These are phyloP conservation scores for Orthosia gothica DNA, from an alignment of 2,888 invertebrate genomes.

Conservation along the genomic window DNA sequence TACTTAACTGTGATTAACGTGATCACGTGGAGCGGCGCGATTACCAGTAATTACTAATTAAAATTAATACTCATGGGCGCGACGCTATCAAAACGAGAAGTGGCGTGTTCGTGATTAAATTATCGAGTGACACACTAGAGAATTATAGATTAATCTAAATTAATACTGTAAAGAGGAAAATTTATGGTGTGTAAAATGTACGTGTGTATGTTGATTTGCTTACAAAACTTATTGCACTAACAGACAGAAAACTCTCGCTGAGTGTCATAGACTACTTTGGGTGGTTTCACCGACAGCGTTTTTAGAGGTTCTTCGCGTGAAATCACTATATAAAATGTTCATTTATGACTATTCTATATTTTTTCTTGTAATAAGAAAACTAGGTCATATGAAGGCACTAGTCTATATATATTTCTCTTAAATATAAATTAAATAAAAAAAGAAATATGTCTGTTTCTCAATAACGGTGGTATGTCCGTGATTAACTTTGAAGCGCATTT, in stretches of 20 bases:
- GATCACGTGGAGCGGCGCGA: slow-evolving; percentile 31
- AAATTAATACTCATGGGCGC: slow-evolving; percentile 46
- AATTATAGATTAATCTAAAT: neutral
- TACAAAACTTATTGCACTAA: neutral
- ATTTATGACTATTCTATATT: too few species aligned
- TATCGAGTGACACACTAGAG: neutral
- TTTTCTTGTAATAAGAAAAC: too few species aligned
- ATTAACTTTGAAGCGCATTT: too few species aligned
- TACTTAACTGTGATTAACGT: slow-evolving; percentile 43
- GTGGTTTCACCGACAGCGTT: too few species aligned
- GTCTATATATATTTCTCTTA: too few species aligned
- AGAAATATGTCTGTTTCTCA: too few species aligned
- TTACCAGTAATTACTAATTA: slow-evolving; percentile 58
- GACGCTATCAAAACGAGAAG: slow-evolving; percentile 23
- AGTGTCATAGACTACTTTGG: too few species aligned
- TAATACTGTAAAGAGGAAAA: neutral
- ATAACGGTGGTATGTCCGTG: too few species aligned
- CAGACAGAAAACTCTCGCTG: neutral
- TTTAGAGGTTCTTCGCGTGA: too few species aligned
- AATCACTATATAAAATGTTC: too few species aligned
- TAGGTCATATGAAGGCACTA: too few species aligned
- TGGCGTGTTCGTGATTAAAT: slow-evolving; percentile 12
- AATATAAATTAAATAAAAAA: too few species aligned
- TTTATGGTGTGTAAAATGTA: neutral
- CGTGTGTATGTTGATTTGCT: neutral